These are phyloP conservation scores for Vesta saturnalis DNA, from an alignment of 2,888 invertebrate genomes.

Conservation along the genomic window DNA sequence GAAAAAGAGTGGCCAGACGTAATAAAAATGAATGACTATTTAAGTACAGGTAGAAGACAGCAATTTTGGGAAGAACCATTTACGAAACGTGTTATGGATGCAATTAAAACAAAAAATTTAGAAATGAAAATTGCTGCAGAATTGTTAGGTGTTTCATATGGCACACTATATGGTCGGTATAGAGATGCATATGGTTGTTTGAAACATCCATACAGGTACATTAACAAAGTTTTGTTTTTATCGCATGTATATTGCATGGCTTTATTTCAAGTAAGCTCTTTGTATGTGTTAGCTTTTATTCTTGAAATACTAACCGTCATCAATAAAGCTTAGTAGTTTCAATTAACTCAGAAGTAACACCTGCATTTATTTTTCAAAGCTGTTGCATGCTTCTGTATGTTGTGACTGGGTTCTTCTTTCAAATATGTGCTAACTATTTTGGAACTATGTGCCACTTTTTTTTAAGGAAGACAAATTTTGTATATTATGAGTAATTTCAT, in stretches of 20 bases:
- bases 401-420: no score
- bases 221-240: constrained; percentile 23
- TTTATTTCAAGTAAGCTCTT: no score
- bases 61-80: constrained; percentile 95
- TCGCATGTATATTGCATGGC: background rate
- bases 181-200: constrained; percentile 89
- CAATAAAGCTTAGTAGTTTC: no score
- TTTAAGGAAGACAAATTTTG: no score
- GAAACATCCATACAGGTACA: constrained; percentile 85
- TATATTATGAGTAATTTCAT: no score
- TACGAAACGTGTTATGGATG: constrained; percentile 88
- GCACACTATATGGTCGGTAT: constrained; percentile 89
- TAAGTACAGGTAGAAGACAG: constrained; percentile 85
- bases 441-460: no score
- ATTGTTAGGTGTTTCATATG: constrained; percentile 89
- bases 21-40: constrained; percentile 86
- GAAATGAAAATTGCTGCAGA: constrained; percentile 95
- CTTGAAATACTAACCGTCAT: no score
- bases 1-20: constrained; percentile 71
- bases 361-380: no score
- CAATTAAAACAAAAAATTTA: constrained; percentile 87
- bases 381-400: no score
- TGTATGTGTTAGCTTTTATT: no score
- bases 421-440: no score
- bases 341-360: no score